phyloP scores from a whole-genome alignment of 2,113 vertebrate species.

The Salminus brasiliensis region DNA sequence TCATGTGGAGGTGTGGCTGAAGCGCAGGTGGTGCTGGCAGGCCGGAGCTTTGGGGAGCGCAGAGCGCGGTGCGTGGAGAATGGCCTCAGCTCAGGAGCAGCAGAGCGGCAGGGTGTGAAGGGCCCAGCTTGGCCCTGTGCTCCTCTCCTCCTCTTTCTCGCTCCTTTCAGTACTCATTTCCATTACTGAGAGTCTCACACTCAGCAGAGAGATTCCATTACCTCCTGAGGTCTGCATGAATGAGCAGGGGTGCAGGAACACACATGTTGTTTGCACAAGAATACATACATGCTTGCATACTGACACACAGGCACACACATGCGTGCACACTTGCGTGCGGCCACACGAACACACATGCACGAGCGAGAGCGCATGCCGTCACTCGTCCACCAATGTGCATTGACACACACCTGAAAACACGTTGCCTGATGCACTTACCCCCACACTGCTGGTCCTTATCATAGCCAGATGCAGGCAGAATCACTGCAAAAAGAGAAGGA shows the following conservation, averaged over 20 bases:
- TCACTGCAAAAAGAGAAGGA: slow-evolving; percentile 80
- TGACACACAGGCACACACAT: too few species aligned
- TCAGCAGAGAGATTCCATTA: slow-evolving; percentile 29
- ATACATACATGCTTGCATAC: background rate
- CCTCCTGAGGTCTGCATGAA: slow-evolving; percentile 41
- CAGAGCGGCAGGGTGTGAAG: slow-evolving; percentile 30
- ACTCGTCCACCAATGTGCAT: slow-evolving; percentile 45
- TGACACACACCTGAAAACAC: slow-evolving; percentile 17
- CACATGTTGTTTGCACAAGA: slow-evolving; percentile 26
- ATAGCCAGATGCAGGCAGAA: slow-evolving; percentile 93
- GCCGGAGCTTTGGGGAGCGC: background rate
- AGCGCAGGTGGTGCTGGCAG: slow-evolving; percentile 9
- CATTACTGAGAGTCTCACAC: slow-evolving; percentile 28
- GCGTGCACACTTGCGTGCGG: slow-evolving; percentile 23
- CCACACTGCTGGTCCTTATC: slow-evolving; percentile 88
- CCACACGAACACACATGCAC: slow-evolving; percentile 14
- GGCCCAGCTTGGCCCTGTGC: background rate
- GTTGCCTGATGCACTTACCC: slow-evolving; percentile 80
- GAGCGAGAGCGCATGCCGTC: slow-evolving; percentile 11
- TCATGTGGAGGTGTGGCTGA: slow-evolving; percentile 8
- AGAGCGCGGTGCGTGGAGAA: background rate
- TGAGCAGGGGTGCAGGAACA: slow-evolving; percentile 4
- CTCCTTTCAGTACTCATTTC: slow-evolving; percentile 28
- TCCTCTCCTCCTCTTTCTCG: slow-evolving; percentile 11
- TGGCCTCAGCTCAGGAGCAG: slow-evolving; percentile 30